Conservation (phyloP, 2,113 vertebrate species). For the Jacana jacana region DNA sequence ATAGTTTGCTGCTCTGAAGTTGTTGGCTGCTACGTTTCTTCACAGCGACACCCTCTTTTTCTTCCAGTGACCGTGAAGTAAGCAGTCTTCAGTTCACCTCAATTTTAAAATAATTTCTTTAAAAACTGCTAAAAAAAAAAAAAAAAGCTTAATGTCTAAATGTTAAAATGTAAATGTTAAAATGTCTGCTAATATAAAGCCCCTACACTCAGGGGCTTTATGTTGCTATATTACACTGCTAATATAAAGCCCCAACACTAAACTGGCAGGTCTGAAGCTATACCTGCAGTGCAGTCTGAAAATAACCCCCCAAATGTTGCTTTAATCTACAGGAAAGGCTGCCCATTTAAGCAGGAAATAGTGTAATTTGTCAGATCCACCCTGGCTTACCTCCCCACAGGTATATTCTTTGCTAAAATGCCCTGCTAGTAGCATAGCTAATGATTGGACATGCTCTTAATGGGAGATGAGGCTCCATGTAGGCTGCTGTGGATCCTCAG, state of each 20-base stretch:
- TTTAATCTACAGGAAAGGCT: neutral
- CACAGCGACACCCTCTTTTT: neutral
- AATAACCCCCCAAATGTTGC: neutral
- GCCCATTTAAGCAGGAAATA: neutral
- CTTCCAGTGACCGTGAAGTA: neutral
- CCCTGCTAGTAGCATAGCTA: neutral
- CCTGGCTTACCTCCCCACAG: neutral
- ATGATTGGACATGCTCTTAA: neutral
- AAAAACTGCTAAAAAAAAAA: neutral
- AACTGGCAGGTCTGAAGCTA: neutral
- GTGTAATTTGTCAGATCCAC: neutral
- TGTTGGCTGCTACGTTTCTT: neutral
- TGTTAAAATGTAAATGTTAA: neutral
- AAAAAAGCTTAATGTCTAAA: neutral
- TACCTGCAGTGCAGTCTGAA: neutral
- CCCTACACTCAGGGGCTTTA: too few relatives aligned
- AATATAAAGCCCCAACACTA: neutral
- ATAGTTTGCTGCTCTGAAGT: neutral
- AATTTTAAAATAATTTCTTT: neutral
- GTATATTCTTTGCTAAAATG: neutral
- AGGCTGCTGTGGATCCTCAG: neutral
- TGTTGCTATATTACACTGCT: too few relatives aligned
- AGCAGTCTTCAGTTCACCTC: neutral
- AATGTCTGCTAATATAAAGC: neutral
- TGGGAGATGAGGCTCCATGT: neutral